phyloP scores from a whole-genome alignment of 2,113 vertebrate species.

The Bothrops jararaca region DNA sequence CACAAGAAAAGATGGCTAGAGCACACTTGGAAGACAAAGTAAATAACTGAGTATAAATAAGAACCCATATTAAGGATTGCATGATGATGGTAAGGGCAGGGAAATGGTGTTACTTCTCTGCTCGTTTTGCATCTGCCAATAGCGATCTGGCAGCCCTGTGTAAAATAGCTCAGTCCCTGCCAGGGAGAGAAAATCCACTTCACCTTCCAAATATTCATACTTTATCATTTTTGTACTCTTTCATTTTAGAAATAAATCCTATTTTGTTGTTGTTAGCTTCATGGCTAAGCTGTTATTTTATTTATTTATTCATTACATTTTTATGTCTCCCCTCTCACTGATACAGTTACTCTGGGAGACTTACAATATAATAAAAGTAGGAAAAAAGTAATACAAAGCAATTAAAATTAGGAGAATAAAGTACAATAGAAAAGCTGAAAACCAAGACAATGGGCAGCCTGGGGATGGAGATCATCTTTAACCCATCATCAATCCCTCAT shows the following conservation, averaged over 20 bases:
- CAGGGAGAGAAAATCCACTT: no score
- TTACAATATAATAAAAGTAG: neutral
- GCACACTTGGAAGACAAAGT: no score
- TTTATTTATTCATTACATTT: neutral
- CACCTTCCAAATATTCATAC: neutral
- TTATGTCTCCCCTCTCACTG: neutral
- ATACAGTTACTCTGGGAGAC: neutral
- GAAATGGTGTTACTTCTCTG: no score
- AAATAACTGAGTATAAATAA: no score
- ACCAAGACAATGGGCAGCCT: neutral
- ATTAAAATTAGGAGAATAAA: neutral
- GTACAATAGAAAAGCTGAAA: neutral
- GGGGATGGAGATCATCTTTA: neutral
- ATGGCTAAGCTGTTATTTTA: neutral
- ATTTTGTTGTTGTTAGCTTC: neutral
- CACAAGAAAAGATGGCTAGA: no score
- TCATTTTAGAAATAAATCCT: neutral
- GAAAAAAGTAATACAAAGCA: neutral
- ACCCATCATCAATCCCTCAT: neutral
- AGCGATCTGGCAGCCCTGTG: no score
- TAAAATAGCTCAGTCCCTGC: no score
- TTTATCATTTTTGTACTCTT: neutral
- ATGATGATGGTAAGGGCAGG: no score
- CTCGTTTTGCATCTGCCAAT: no score
- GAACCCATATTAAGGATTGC: no score